phyloP scores from a whole-genome alignment of 2,888 invertebrate genomes.

The Bellardia pandia region DNA sequence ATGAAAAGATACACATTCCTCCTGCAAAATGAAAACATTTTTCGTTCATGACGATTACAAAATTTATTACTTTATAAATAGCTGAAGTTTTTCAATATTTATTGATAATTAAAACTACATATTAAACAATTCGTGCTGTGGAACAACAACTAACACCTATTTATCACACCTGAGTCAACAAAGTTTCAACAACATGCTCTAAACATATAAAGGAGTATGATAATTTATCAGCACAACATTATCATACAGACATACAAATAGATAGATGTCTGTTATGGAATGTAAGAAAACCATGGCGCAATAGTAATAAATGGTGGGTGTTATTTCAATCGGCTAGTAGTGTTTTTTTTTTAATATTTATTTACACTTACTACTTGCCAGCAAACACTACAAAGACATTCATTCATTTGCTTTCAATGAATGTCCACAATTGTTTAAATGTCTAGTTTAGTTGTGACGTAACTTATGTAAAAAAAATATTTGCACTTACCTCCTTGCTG shows the following conservation, averaged over 20 bases:
- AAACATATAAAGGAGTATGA: conserved; percentile 12
- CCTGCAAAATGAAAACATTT: not conserved
- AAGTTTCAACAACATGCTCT: conserved; percentile 11
- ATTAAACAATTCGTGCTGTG: not conserved
- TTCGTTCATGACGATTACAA: not conserved
- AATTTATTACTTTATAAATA: not conserved
- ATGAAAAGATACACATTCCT: not conserved
- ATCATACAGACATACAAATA: not conserved
- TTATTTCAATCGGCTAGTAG: not conserved
- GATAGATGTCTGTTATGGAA: conserved; percentile 3
- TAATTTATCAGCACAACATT: conserved; percentile 7
- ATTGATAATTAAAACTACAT: too few relatives aligned
- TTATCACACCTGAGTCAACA: conserved; percentile 58
- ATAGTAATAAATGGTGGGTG: conserved; percentile 37
- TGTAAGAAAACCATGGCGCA: conserved; percentile 27
- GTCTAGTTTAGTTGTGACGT: not conserved
- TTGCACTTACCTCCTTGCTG: conserved; percentile 92
- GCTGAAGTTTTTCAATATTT: not conserved
- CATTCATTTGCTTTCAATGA: conserved; percentile 42
- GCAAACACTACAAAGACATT: conserved; percentile 35
- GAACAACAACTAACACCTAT: conserved; percentile 9
- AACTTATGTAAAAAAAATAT: not conserved
- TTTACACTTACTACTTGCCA: conserved; percentile 32
- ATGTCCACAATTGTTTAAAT: conserved; percentile 20
- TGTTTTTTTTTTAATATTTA: not conserved